phyloP scores from a whole-genome alignment of 2,113 vertebrate species.

The Hippocampus mohnikei region DNA sequence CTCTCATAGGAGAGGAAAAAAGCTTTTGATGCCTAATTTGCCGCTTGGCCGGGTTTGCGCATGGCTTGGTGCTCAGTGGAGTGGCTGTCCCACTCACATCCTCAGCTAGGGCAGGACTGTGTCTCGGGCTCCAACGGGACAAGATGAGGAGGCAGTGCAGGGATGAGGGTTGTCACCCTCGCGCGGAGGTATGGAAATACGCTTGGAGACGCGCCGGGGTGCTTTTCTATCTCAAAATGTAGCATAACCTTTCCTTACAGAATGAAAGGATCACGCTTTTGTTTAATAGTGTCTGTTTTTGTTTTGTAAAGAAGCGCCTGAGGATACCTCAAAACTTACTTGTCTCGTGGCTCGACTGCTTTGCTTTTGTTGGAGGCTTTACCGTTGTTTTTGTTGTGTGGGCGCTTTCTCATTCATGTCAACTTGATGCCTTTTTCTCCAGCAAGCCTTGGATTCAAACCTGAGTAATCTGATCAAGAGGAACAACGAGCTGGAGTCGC shows the following conservation, averaged over 20 bases:
- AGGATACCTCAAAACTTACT: slow-evolving; percentile 8
- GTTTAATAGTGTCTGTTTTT: neutral
- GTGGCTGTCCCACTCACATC: slow-evolving; percentile 55
- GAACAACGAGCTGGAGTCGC: slow-evolving; percentile 91
- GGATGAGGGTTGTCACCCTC: slow-evolving; percentile 56
- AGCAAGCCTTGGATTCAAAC: slow-evolving; percentile 95
- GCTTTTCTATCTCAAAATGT: neutral
- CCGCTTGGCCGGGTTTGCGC: slow-evolving; percentile 58
- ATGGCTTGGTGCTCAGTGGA: slow-evolving; percentile 55
- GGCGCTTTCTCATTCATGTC: neutral
- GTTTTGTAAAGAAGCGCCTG: neutral
- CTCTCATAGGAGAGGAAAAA: slow-evolving; percentile 39
- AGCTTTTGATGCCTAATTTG: slow-evolving; percentile 72
- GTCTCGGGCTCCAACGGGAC: slow-evolving; percentile 29
- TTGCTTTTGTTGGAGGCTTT: neutral
- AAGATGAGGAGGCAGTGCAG: slow-evolving; percentile 69
- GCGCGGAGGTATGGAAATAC: slow-evolving; percentile 52
- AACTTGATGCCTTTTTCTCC: slow-evolving; percentile 25
- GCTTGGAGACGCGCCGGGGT: neutral
- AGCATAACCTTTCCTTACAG: neutral
- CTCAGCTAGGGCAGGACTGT: slow-evolving; percentile 37
- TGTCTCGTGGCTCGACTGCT: neutral
- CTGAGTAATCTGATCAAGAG: slow-evolving; percentile 90
- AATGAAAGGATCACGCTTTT: neutral
- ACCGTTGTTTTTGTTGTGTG: slow-evolving; percentile 3